Conservation (phyloP, 2,888 invertebrate species). For the Oscheius sp. region DNA sequence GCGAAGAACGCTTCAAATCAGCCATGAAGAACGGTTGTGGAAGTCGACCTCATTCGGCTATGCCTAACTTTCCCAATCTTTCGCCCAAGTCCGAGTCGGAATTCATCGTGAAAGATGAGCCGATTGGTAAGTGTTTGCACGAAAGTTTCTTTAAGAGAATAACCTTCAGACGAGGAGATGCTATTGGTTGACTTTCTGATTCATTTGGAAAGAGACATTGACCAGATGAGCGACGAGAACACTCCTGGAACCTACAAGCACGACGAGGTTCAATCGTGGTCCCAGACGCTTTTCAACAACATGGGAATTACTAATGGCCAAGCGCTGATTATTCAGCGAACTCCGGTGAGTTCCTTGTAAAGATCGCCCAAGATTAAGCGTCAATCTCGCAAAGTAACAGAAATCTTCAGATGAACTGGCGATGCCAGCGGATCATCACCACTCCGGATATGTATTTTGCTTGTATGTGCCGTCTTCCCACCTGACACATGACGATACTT, state of each 20-base stretch:
- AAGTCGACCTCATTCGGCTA: constrained; percentile 7
- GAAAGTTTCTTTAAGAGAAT: neutral
- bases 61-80: neutral
- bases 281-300: constrained; percentile 39
- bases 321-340: constrained; percentile 42
- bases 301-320: constrained; percentile 45
- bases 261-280: constrained; percentile 40
- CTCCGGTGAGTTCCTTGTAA: constrained; percentile 35
- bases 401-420: constrained; percentile 45
- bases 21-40: constrained; percentile 33
- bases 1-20: constrained; percentile 41
- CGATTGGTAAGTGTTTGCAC: neutral
- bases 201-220: constrained; percentile 41
- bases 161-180: constrained; percentile 32
- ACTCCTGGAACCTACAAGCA: constrained; percentile 33
- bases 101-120: constrained; percentile 1
- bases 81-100: constrained; percentile 14
- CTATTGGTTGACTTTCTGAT: constrained; percentile 37
- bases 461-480: no score
- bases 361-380: no score
- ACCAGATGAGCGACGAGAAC: constrained; percentile 42
- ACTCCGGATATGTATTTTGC: constrained; percentile 50
- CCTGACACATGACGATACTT: no score
- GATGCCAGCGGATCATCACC: constrained; percentile 53
- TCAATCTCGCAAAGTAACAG: neutral